These are phyloP conservation scores for Eulemur rufifrons DNA, from an alignment of 2,113 vertebrate species.

Conservation along the genomic window DNA sequence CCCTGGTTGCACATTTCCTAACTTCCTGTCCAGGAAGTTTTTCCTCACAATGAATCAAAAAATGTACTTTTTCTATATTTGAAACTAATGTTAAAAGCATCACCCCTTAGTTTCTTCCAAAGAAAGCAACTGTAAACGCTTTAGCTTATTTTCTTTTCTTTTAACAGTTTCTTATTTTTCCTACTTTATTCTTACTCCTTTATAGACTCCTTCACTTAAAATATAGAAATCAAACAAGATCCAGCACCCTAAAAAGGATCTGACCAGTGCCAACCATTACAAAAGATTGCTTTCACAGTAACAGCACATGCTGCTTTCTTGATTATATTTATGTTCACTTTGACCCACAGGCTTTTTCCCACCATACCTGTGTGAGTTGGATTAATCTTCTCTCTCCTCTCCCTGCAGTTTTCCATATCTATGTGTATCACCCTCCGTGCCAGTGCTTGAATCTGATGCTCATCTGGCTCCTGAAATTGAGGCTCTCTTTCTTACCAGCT, in stretches of 20 bases:
- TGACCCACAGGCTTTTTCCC: neutral
- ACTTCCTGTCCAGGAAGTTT: neutral
- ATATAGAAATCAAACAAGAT: neutral
- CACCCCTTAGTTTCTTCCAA: neutral
- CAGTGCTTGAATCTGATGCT: neutral
- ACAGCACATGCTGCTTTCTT: neutral
- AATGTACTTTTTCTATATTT: neutral
- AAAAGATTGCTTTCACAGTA: neutral
- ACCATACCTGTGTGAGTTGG: neutral
- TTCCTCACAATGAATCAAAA: neutral
- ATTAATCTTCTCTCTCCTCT: neutral
- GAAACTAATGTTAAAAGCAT: constrained; percentile 1
- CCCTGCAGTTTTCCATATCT: neutral
- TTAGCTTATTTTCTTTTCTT: neutral
- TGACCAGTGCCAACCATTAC: neutral
- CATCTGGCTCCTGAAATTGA: neutral
- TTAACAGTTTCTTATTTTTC: neutral
- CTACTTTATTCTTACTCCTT: neutral
- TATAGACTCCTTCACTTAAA: neutral
- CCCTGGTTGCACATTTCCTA: neutral
- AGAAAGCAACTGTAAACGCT: neutral
- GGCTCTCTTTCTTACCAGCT: neutral
- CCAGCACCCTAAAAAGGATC: neutral
- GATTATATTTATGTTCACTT: neutral
- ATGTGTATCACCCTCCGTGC: neutral